These are phyloP conservation scores for Toxotes lorentzi DNA, from an alignment of 2,797 vertebrate genomes.

Conservation along the genomic window DNA sequence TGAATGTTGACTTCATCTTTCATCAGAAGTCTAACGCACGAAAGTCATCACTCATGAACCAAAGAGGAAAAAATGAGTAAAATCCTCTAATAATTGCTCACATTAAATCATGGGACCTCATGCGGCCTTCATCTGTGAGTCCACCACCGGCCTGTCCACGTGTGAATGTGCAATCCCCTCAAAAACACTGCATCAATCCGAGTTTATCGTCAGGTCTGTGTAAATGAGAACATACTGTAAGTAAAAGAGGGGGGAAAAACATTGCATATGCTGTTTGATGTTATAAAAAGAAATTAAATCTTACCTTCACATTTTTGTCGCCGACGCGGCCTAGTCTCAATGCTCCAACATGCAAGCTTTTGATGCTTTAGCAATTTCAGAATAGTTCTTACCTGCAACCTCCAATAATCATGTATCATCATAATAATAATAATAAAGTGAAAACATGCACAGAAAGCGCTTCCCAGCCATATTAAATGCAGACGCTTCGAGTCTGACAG, in stretches of 20 bases:
- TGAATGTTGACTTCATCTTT: constrained; percentile 81
- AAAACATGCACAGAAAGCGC: rapidly evolving
- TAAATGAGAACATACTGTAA: rapidly evolving
- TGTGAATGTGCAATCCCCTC: constrained; percentile 2
- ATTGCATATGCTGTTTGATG: background rate
- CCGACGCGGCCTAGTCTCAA: constrained; percentile 27
- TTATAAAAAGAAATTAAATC: background rate
- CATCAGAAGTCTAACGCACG: constrained; percentile 93
- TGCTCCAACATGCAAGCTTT: background rate
- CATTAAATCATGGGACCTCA: background rate
- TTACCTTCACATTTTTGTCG: constrained; percentile 27
- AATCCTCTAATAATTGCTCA: background rate
- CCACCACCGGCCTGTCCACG: constrained; percentile 27
- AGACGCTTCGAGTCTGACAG: rapidly evolving
- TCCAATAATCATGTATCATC: background rate
- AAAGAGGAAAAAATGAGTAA: background rate
- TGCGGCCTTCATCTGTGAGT: background rate
- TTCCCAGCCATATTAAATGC: rapidly evolving
- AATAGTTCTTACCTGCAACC: background rate
- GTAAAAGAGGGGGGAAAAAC: rapidly evolving
- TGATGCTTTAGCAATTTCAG: rapidly evolving
- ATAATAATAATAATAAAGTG: background rate
- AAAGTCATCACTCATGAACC: constrained; percentile 74
- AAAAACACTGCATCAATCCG: background rate
- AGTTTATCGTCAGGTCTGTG: background rate